A percentile compares a stretch with the other conserved stretches of the same genome.
These are phyloP conservation scores for Callyntrura guangdongensis DNA, from an alignment of 2,888 invertebrate genomes.

Conservation along the genomic window DNA sequence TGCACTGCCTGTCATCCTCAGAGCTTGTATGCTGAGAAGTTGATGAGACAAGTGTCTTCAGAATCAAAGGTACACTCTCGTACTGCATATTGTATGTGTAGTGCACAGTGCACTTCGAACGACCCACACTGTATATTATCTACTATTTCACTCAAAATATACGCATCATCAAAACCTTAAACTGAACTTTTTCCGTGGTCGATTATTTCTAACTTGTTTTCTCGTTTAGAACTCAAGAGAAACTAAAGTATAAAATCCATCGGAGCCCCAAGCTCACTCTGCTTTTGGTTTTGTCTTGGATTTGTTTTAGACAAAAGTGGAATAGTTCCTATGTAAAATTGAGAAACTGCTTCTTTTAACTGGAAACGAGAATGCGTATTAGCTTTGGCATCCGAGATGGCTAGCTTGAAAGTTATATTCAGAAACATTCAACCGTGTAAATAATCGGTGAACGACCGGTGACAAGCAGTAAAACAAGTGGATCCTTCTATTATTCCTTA, in stretches of 20 bases:
- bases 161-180: not conserved
- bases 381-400: not conserved
- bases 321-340: not conserved
- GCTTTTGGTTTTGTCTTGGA: not conserved
- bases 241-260: conserved; percentile 39
- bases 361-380: not conserved
- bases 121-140: too few relatives aligned
- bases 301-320: not conserved
- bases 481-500: too few relatives aligned
- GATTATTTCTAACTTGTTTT: conserved; percentile 33
- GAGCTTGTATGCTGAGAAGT: not conserved
- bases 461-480: not conserved
- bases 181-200: not conserved
- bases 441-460: conserved; percentile 40
- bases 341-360: conserved; percentile 23
- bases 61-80: conserved; percentile 34
- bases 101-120: too few relatives aligned
- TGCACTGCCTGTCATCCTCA: not conserved
- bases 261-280: not conserved
- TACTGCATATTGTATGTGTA: conserved; percentile 15
- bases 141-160: too few relatives aligned
- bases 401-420: not conserved
- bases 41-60: not conserved
- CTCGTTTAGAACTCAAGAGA: conserved; percentile 15
- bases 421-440: not conserved